Conservation (phyloP, 2,797 vertebrate genomes). For the Helarctos malayanus region DNA sequence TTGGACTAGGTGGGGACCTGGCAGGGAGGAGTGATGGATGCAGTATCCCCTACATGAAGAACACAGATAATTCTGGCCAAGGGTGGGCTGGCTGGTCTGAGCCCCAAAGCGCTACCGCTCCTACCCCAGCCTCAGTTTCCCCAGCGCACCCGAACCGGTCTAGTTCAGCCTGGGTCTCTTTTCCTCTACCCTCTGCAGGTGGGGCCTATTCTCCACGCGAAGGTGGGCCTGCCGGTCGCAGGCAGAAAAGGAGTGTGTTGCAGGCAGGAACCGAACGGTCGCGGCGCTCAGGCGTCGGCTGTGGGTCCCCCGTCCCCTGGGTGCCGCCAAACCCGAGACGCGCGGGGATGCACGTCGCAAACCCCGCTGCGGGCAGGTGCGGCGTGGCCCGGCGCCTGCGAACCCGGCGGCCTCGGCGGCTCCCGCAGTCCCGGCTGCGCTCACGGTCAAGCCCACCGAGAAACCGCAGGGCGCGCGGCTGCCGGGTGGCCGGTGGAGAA, state of each 20-base stretch:
- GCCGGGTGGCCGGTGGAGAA: neutral
- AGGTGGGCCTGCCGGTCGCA: neutral
- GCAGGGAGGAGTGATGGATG: accelerated
- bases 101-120: neutral
- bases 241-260: neutral
- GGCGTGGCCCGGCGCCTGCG: accelerated
- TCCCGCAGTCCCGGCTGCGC: neutral
- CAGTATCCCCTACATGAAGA: neutral
- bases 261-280: neutral
- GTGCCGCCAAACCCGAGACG: neutral
- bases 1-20: accelerated
- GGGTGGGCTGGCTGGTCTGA: neutral
- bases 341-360: neutral
- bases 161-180: neutral
- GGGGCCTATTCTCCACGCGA: neutral
- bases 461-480: neutral
- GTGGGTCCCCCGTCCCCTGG: neutral
- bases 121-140: neutral
- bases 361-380: neutral
- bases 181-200: neutral
- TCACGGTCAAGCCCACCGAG: accelerated
- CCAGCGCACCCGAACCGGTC: neutral
- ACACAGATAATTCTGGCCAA: neutral
- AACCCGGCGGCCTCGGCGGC: accelerated
- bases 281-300: accelerated